Evolutionary conservation across 1,140 invertebrate species (phyloP).

Genomic region (Rhysida immarginata): DNA sequence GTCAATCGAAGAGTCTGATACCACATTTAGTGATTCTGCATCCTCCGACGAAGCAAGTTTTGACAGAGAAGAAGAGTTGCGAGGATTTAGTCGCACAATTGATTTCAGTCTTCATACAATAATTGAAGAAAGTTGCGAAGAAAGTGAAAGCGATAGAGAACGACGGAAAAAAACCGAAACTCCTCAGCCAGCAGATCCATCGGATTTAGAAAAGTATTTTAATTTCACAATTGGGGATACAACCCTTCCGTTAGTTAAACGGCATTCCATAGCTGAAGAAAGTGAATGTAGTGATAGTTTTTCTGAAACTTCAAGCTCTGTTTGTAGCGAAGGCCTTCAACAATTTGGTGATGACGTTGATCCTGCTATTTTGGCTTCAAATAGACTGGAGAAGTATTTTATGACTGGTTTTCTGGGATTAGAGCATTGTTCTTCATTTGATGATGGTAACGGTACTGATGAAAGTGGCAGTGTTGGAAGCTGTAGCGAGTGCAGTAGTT

Average conservation of each 20-base stretch:
- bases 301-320: constrained; percentile 66
- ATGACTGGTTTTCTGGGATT: constrained; percentile 69
- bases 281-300: constrained; percentile 43
- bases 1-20: constrained; percentile 20
- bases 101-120: constrained; percentile 86
- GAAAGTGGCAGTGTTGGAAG: constrained; percentile 66
- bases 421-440: constrained; percentile 24
- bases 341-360: constrained; percentile 31
- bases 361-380: constrained; percentile 59
- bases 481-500: constrained; percentile 52
- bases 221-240: constrained; percentile 63
- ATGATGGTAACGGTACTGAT: constrained; percentile 34
- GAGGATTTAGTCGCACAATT: constrained; percentile 45
- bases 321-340: constrained; percentile 65
- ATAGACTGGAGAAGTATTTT: constrained; percentile 78
- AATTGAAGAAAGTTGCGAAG: constrained; percentile 83
- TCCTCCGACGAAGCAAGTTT: constrained; percentile 32
- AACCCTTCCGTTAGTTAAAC: constrained; percentile 18
- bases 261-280: constrained; percentile 22
- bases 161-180: constrained; percentile 5
- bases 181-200: constrained; percentile 33
- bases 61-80: constrained; percentile 60
- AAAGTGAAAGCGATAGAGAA: constrained; percentile 42
- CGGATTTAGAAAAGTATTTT: constrained; percentile 81
- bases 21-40: constrained; percentile 20